Percentiles rank a stretch among this genome's conserved stretches.
Evolutionary conservation across 2,113 vertebrate genomes (phyloP).

Genomic region (Hemicordylus capensis): DNA sequence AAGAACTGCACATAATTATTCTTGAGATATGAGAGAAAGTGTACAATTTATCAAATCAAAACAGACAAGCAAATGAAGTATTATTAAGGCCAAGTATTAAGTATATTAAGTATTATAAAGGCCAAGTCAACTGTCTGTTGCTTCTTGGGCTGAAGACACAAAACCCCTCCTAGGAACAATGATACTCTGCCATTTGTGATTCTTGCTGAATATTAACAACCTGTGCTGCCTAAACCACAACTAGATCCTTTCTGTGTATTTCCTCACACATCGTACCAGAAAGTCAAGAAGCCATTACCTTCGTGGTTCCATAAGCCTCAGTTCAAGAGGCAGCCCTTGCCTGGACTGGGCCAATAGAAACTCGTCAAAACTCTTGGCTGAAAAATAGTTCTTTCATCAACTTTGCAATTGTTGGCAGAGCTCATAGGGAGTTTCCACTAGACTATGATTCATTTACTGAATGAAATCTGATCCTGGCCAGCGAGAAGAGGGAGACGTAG

Average conservation of each 20-base stretch:
- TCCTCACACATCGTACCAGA: not conserved
- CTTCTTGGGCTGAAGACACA: too few relatives aligned
- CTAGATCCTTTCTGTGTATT: not conserved
- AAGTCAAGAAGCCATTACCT: constrained; percentile 15
- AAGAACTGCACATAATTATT: not conserved
- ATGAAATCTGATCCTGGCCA: constrained; percentile 70
- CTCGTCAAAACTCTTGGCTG: constrained; percentile 55
- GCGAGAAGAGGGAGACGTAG: constrained; percentile 50
- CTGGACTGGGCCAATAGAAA: constrained; percentile 54
- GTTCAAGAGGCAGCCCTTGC: constrained; percentile 28
- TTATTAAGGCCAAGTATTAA: too few relatives aligned
- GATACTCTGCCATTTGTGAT: too few relatives aligned
- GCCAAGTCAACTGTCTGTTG: too few relatives aligned
- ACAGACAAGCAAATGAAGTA: not conserved
- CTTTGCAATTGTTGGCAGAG: constrained; percentile 70
- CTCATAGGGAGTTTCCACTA: constrained; percentile 68
- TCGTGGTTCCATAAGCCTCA: constrained; percentile 39
- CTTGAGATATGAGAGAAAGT: not conserved
- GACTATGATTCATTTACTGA: constrained; percentile 70
- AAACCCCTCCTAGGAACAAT: constrained; percentile 8
- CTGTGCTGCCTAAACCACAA: constrained; percentile 2
- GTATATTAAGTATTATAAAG: not conserved
- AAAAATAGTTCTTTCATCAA: constrained; percentile 58
- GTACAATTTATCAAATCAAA: not conserved
- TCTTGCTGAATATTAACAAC: constrained; percentile 29